These are phyloP conservation scores for Colostygia pectinataria DNA, from an alignment of 2,888 invertebrate species.

Conservation along the genomic window DNA sequence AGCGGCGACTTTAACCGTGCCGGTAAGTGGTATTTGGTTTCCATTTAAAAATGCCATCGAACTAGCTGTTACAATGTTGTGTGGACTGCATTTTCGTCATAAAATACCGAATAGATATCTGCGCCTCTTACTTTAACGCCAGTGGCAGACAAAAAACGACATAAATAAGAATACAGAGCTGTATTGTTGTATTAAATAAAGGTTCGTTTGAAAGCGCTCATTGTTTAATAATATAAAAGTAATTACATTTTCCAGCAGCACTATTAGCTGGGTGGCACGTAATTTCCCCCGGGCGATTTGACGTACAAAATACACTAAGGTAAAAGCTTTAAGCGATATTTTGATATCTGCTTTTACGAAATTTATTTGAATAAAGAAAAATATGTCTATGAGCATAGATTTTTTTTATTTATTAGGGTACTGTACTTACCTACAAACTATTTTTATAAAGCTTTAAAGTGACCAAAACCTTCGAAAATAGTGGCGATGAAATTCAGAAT, in stretches of 20 bases:
- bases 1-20: constrained; percentile 50
- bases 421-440: no score
- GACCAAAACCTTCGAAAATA: no score
- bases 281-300: constrained; percentile 67
- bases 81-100: no score
- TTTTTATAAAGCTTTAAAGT: no score
- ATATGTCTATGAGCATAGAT: no score
- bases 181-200: constrained; percentile 32
- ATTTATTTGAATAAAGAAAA: no score
- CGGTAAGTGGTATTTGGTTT: constrained; percentile 25
- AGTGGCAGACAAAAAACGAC: constrained; percentile 16
- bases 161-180: constrained; percentile 26
- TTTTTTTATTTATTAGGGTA: no score
- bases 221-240: constrained; percentile 55
- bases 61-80: constrained; percentile 2
- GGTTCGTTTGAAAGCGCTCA: constrained; percentile 39
- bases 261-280: constrained; percentile 60
- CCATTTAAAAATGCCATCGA: constrained; percentile 9
- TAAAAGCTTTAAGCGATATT: background rate
- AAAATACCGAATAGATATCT: no score
- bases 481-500: no score
- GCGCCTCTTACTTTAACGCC: no score
- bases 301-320: constrained; percentile 33
- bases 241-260: constrained; percentile 63
- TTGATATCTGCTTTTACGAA: no score